Conservation (phyloP, 2,797 vertebrate genomes). For the Glyptemys insculpta region DNA sequence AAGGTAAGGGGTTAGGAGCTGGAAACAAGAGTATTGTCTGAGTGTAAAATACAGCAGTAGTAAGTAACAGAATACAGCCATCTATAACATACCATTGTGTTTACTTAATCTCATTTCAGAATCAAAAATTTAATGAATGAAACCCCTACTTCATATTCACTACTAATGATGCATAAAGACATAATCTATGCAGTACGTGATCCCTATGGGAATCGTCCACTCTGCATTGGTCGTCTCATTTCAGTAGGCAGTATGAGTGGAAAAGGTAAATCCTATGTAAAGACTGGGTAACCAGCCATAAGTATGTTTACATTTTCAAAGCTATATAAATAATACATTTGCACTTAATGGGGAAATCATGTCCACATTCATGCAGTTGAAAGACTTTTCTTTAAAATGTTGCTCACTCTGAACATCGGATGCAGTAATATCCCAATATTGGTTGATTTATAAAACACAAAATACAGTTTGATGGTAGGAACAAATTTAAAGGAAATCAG, state of each 20-base stretch:
- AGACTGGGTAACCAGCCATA: neutral
- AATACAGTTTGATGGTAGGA: neutral
- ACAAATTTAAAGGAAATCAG: neutral
- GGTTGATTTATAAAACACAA: neutral
- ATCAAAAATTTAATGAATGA: slow-evolving; percentile 97
- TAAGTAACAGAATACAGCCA: neutral
- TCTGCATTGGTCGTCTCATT: slow-evolving; percentile 94
- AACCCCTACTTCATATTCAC: slow-evolving; percentile 94
- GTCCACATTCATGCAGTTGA: neutral
- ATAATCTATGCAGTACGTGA: slow-evolving; percentile 97
- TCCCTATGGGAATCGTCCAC: slow-evolving; percentile 95
- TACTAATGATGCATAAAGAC: slow-evolving; percentile 96
- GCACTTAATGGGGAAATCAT: neutral
- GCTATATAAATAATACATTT: neutral
- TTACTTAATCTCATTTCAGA: slow-evolving; percentile 79
- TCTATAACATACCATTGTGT: neutral
- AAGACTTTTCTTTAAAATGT: neutral
- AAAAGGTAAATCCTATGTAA: slow-evolving; percentile 87
- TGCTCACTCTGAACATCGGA: neutral
- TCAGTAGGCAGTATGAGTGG: slow-evolving; percentile 90
- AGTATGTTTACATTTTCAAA: neutral
- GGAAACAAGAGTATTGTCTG: neutral
- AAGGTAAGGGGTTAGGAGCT: slow-evolving; percentile 82
- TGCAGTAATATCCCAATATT: neutral
- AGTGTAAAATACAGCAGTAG: neutral